Conservation (phyloP, 2,113 vertebrate genomes). For the Colaptes auratus region DNA sequence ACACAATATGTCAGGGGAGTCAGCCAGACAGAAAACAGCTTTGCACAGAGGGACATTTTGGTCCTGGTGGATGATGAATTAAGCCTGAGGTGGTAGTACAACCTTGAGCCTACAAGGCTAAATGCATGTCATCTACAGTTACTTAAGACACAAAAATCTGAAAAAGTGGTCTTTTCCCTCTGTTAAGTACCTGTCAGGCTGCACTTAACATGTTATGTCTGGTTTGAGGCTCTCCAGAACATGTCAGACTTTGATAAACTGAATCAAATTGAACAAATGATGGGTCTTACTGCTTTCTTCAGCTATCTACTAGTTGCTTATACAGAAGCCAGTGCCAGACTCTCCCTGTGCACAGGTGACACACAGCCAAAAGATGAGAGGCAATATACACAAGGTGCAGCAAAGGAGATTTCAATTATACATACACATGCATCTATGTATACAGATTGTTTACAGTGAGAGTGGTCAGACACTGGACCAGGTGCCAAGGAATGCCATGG, state of each 20-base stretch:
- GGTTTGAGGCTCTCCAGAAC: too few species aligned
- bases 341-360: too few species aligned
- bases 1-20: not conserved
- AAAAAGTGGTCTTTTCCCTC: not conserved
- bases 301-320: too few species aligned
- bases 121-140: not conserved
- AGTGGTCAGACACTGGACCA: not conserved
- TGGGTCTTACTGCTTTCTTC: too few species aligned
- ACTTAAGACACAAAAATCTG: not conserved
- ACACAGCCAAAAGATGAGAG: too few species aligned
- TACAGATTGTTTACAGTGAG: not conserved
- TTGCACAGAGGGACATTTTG: not conserved
- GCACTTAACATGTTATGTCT: not conserved
- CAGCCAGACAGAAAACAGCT: not conserved
- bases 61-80: not conserved
- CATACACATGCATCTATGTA: too few species aligned
- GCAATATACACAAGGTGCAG: not conserved
- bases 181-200: not conserved
- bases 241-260: too few species aligned
- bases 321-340: too few species aligned
- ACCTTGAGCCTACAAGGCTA: not conserved
- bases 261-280: too few species aligned
- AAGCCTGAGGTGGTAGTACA: not conserved
- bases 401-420: not conserved
- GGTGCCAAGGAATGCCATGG: not conserved